A percentile compares a stretch with the other conserved stretches of the same genome.
These are phyloP conservation scores for Xyliphius kryptos DNA, from an alignment of 2,113 vertebrate species.

Conservation along the genomic window DNA sequence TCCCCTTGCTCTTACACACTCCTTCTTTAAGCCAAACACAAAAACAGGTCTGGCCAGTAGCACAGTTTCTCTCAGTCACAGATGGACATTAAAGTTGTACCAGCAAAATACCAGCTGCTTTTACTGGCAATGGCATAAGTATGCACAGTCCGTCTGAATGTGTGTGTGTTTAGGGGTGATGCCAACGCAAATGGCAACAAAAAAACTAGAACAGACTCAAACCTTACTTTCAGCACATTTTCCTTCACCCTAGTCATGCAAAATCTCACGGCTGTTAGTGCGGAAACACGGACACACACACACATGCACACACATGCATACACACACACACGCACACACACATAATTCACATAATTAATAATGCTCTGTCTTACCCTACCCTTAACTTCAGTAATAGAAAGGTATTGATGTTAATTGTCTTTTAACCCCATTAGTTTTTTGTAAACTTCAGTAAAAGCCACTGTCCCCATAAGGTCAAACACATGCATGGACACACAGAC, in stretches of 20 bases:
- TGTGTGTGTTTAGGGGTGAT: constrained; percentile 22
- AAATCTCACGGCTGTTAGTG: no score
- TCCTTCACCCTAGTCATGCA: no score
- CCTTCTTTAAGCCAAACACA: constrained; percentile 18
- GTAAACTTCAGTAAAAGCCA: no score
- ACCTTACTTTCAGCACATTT: constrained; percentile 11
- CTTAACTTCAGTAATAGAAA: no score
- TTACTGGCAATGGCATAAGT: constrained; percentile 20
- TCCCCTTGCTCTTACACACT: constrained; percentile 21
- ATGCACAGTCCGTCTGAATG: constrained; percentile 10
- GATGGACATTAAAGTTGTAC: constrained; percentile 37
- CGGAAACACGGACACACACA: neutral
- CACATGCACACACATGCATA: neutral
- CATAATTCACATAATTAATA: no score
- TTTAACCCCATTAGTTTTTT: no score
- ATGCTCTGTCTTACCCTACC: no score
- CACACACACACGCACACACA: no score
- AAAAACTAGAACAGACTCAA: constrained; percentile 13
- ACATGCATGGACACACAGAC: no score
- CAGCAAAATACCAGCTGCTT: constrained; percentile 41
- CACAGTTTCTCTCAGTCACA: constrained; percentile 24
- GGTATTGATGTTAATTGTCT: no score
- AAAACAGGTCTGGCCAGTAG: no score
- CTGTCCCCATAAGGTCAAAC: no score
- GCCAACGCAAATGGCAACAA: constrained; percentile 25